These are phyloP conservation scores for Epinotia brunnichana DNA, from an alignment of 2,888 invertebrate genomes.

Conservation along the genomic window DNA sequence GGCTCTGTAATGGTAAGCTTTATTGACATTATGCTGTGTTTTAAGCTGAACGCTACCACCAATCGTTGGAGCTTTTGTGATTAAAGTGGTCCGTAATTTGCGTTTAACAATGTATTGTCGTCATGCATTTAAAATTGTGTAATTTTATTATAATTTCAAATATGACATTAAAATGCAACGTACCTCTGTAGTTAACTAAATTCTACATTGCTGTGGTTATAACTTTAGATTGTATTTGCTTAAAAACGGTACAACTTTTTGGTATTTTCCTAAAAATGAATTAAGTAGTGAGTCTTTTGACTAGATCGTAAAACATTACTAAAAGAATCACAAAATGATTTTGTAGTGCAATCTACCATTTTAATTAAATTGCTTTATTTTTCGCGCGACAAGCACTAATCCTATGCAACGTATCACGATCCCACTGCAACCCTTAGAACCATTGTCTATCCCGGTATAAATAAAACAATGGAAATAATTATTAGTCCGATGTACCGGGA, in stretches of 20 bases:
- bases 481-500: conserved; percentile 39
- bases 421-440: conserved; percentile 22
- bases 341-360: too few species aligned
- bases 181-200: neutral
- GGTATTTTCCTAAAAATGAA: neutral
- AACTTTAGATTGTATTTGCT: too few species aligned
- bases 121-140: neutral
- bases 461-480: conserved; percentile 43
- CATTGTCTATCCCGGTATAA: conserved; percentile 31
- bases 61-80: conserved; percentile 12
- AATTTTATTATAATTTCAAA: neutral
- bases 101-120: neutral
- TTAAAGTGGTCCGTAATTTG: neutral
- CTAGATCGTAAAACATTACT: too few species aligned
- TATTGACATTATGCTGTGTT: conserved; percentile 37
- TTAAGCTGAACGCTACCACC: conserved; percentile 18
- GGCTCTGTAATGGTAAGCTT: conserved; percentile 40
- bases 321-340: too few species aligned
- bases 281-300: too few species aligned
- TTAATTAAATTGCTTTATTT: neutral
- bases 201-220: too few species aligned
- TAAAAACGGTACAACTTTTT: neutral
- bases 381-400: conserved; percentile 6
- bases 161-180: neutral
- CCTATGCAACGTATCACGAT: conserved; percentile 3